Base-by-base conservation (phyloP, 2,888 invertebrate genomes). In the Drosophila trichaetosa region DNA sequence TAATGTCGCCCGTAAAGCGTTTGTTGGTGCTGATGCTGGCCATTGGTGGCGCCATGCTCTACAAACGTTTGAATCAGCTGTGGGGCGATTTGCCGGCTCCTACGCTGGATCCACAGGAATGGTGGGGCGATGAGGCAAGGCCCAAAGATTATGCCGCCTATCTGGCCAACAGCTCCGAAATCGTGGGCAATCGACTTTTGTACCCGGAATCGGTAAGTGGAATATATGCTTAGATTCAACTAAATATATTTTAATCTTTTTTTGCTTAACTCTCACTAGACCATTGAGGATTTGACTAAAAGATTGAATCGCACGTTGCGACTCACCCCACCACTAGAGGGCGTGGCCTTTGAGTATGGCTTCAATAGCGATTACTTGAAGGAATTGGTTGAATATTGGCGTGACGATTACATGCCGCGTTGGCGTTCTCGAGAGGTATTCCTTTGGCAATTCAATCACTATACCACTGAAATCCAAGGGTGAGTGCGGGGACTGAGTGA, bases 311-410 rank as follows among this genome's bases (percentile, higher is more conserved):
- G 93, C 53, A 81, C 90, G 5, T 38, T 90, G 3, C 91, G 94
- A 0, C 93, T 95, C 0, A 91, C 93, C 0, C 93, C 94, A 18
- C 96, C 97, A 0, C 89, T 97, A 31, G 96, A 96, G 90, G 95
- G 94, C 46, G 93, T 94, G 0, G 82, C 75, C 36, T 98, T 97
- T 92, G 94, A 95, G 74, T 98, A 98, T 89, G 98, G 98, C 0
- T 96, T 98, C 90, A 96, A 97, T 86, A 94, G 95, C 0, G 94
- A 95, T 31, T 95, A 95, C 71, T 92, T 98, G 0, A 94, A 94
- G 33, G 94, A 94, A 80, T 93, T 98, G 4, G 91, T 97, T 0
- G 94, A 95, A n/a, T 96, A 96, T 91, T 99, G 99, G 99, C 94
- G 94, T 33, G 95, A 95, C 42, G 94, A 95, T 54, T 98, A 97